phyloP scores from a whole-genome alignment of 2,113 vertebrate genomes.

The chimpanzee (Pan troglodytes) region DNA sequence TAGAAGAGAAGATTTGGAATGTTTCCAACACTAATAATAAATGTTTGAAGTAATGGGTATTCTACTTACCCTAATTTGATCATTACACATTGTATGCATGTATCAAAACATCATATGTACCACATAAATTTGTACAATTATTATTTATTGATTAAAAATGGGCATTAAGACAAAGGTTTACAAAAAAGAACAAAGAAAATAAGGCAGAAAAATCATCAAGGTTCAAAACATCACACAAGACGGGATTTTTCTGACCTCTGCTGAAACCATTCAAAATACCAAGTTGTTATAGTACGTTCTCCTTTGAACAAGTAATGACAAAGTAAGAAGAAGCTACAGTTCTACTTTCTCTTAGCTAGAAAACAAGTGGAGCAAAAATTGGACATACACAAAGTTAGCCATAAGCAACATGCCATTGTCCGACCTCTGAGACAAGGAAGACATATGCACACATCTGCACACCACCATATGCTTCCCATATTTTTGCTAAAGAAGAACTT shows the following conservation, averaged over 20 bases:
- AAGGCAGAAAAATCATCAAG: background rate
- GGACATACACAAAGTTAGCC: background rate
- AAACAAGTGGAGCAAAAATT: constrained; percentile 30
- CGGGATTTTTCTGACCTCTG: background rate
- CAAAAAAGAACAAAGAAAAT: background rate
- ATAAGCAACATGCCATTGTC: background rate
- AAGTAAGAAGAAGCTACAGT: background rate
- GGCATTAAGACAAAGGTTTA: background rate
- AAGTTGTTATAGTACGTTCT: background rate
- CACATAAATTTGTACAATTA: background rate
- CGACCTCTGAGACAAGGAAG: background rate
- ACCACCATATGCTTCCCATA: constrained; percentile 59
- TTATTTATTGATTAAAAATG: background rate
- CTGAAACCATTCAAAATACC: background rate
- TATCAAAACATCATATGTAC: background rate
- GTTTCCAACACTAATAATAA: background rate
- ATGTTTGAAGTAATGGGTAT: background rate
- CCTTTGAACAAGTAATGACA: background rate
- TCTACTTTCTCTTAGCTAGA: background rate
- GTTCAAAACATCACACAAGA: background rate
- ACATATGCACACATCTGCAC: constrained; percentile 52
- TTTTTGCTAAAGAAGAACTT: constrained; percentile 38
- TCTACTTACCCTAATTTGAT: background rate
- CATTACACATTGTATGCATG: background rate
- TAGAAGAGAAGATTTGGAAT: background rate